Conservation (phyloP, 2,888 invertebrate genomes). For the Diogma glabrata region DNA sequence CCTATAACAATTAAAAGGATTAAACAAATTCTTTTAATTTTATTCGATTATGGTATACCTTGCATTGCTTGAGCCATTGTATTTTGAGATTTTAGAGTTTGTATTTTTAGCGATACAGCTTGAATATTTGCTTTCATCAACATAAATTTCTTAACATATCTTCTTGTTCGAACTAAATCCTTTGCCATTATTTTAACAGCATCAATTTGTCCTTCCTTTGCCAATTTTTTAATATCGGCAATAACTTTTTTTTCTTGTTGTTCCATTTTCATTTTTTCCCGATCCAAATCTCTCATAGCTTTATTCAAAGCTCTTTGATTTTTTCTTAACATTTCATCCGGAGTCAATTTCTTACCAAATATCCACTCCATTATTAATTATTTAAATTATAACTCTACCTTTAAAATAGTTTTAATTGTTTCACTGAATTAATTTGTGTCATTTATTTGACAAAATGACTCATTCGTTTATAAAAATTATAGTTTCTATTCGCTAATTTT, state of each 20-base stretch:
- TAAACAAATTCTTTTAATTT: background rate
- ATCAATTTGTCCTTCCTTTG: slow-evolving; percentile 99
- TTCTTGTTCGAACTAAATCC: slow-evolving; percentile 90
- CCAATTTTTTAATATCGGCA: slow-evolving; percentile 95
- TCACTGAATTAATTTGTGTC: slow-evolving; percentile 3
- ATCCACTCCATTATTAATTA: slow-evolving; percentile 68
- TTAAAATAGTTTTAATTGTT: background rate
- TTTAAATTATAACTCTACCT: background rate
- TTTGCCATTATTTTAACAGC: slow-evolving; percentile 99
- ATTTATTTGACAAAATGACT: slow-evolving; percentile 8
- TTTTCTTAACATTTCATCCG: slow-evolving; percentile 96
- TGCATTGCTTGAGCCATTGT: slow-evolving; percentile 99
- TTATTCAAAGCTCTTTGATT: slow-evolving; percentile 96
- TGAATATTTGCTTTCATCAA: slow-evolving; percentile 99
- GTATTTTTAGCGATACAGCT: slow-evolving; percentile 93
- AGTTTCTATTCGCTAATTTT: too few species aligned
- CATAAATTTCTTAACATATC: slow-evolving; percentile 97
- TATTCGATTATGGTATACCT: slow-evolving; percentile 33
- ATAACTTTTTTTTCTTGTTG: slow-evolving; percentile 99
- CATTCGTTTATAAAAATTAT: too few species aligned
- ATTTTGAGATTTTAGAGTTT: slow-evolving; percentile 94
- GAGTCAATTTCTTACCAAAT: slow-evolving; percentile 91
- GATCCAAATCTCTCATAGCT: slow-evolving; percentile 95
- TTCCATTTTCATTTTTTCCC: slow-evolving; percentile 91
- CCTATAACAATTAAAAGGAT: slow-evolving; percentile 32